phyloP scores from a whole-genome alignment of 2,888 invertebrate genomes.

The Parthenolecanium corni region DNA sequence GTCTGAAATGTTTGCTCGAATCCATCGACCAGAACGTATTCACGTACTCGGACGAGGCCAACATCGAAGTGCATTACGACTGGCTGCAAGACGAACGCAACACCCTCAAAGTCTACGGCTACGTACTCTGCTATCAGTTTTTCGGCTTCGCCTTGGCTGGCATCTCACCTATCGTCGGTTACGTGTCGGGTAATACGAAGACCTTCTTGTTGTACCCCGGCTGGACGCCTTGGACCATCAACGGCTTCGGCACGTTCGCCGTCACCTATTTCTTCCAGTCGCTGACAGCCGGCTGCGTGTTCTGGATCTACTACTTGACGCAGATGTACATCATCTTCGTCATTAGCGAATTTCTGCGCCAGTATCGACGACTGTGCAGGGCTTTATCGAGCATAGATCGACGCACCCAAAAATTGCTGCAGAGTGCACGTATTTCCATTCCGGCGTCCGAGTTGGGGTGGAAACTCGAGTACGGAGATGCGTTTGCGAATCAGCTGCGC shows the following conservation, averaged over 20 bases:
- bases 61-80: not conserved
- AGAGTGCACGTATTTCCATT: not conserved
- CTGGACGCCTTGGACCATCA: slow-evolving; percentile 1
- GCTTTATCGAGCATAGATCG: not conserved
- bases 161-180: not conserved
- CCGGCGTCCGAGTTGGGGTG: too few species aligned
- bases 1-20: not conserved
- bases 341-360: not conserved
- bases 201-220: not conserved
- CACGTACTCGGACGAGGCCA: not conserved
- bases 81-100: slow-evolving; percentile 1
- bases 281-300: not conserved
- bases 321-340: not conserved
- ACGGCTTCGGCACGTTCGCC: not conserved
- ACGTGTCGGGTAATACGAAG: not conserved
- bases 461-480: not conserved
- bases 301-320: not conserved
- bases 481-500: not conserved
- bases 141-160: not conserved
- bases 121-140: not conserved
- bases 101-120: not conserved
- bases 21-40: not conserved
- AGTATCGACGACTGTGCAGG: not conserved
- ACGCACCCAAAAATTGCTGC: not conserved
- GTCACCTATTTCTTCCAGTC: not conserved